These are phyloP conservation scores for Zoanthus sociatus DNA, from an alignment of 92 coral and sea anemone species.

Conservation along the genomic window DNA sequence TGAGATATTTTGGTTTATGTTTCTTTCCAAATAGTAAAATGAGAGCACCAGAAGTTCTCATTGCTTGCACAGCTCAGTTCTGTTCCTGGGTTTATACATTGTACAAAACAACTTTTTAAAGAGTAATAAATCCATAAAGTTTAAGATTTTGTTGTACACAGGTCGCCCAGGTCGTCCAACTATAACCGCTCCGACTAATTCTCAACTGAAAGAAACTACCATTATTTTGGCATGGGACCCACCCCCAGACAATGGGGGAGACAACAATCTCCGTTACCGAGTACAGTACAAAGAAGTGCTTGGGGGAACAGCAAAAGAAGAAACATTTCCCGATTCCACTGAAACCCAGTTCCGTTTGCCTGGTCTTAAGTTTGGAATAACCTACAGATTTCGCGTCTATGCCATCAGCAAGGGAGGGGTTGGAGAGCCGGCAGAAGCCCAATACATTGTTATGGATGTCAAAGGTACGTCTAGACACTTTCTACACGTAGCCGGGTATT, in stretches of 20 bases:
- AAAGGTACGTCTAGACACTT: slow-evolving; percentile 1
- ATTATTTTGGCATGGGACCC: slow-evolving; percentile 40
- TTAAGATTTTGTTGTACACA: not conserved
- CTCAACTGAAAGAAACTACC: not conserved
- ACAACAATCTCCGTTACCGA: slow-evolving; percentile 10
- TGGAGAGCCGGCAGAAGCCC: slow-evolving; percentile 42
- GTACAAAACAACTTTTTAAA: too few relatives aligned
- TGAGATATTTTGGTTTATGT: too few relatives aligned
- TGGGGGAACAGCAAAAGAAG: slow-evolving; percentile 33
- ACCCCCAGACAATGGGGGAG: slow-evolving; percentile 45
- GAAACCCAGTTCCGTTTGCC: slow-evolving; percentile 26
- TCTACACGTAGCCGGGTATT: too few relatives aligned
- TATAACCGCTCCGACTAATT: slow-evolving; percentile 20
- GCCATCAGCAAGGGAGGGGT: slow-evolving; percentile 33
- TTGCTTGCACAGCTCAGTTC: too few relatives aligned
- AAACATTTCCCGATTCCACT: slow-evolving; percentile 6
- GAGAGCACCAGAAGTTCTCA: too few relatives aligned
- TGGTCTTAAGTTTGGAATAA: not conserved
- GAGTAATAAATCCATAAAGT: not conserved
- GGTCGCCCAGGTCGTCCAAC: slow-evolving; percentile 51
- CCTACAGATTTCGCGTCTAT: slow-evolving; percentile 34
- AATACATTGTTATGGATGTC: not conserved
- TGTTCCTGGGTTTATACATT: too few relatives aligned
- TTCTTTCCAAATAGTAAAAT: too few relatives aligned
- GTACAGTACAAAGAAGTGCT: slow-evolving; percentile 21